A percentile compares a stretch with the other conserved stretches of the same genome.
phyloP scores from a whole-genome alignment of 2,113 vertebrate genomes.

The Zapornia atra region DNA sequence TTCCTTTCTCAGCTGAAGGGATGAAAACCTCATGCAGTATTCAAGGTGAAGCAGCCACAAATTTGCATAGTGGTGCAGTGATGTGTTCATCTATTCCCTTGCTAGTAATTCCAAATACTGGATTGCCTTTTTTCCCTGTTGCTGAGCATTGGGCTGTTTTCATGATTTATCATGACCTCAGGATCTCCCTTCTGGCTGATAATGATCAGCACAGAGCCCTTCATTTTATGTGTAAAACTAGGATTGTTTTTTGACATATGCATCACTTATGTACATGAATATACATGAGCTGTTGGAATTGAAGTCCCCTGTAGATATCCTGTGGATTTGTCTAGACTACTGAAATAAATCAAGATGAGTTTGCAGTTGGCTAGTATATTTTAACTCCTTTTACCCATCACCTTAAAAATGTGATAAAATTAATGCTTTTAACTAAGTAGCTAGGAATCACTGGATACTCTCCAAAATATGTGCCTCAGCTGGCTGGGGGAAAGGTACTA shows the following conservation, averaged over 20 bases:
- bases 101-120: background rate
- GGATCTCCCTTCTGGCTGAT: background rate
- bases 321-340: background rate
- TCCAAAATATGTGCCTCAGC: background rate
- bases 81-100: background rate
- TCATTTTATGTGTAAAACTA: background rate
- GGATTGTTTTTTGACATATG: background rate
- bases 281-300: background rate
- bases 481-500: background rate
- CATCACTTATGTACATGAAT: background rate
- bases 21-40: background rate
- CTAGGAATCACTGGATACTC: background rate
- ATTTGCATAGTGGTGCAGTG: background rate
- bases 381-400: background rate
- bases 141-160: background rate
- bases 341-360: background rate
- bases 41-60: background rate
- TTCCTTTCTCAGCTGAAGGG: background rate
- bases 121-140: background rate
- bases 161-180: background rate
- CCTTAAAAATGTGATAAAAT: background rate
- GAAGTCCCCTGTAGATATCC: background rate
- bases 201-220: background rate
- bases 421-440: background rate
- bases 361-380: background rate